Evolutionary conservation across 1,140 invertebrate species (phyloP), one percentile per base, ranked within the genome.

Genomic region (Lamellibrachia luymesi): DNA sequence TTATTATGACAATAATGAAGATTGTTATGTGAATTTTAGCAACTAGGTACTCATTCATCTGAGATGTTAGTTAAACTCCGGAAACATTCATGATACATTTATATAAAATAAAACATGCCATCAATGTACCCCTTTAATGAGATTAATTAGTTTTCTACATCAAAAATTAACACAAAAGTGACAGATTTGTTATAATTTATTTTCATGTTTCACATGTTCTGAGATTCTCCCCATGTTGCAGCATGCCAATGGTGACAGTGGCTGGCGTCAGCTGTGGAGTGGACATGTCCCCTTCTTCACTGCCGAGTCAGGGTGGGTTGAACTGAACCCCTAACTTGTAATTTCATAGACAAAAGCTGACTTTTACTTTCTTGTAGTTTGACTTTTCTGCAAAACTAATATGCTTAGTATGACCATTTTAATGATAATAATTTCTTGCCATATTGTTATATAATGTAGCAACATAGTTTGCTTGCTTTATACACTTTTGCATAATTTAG

Each of bases 231-330:
- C 50, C 4, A 13, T 91, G 25, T 80, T 93, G 38, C 93, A 94
- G 93, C 91, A 93, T 52, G 52, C 93, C 50, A 93, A 80, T 56
- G 93, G 93, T 89, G 64, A 64, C 4, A 49, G 27, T 93, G 96
- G 96, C 1, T 96, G 95, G 95, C 95, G 95, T 93, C 96, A 96
- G 90, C 94, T 95, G 50, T 95, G 93, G 90, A 94, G 94, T 91
- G 95, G 95, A 89, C 93, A 91, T 49, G 90, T 91, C 64, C 13
- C 64, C 13, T 80, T 80, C 64, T 80, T 80, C 64, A 80, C 64
- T 10, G 64, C 64, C 64, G 64, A 80, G 17, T 80, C 64, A 80
- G 64, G 64, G 64, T 80, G 64, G 4, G 64, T 80, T 17, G 7
- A 80, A 80, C 64, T 80, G 64, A 22, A 8, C 25, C 64, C 64